phyloP scores from a whole-genome alignment of 1,140 invertebrate genomes.

The Branchinecta lynchi region DNA sequence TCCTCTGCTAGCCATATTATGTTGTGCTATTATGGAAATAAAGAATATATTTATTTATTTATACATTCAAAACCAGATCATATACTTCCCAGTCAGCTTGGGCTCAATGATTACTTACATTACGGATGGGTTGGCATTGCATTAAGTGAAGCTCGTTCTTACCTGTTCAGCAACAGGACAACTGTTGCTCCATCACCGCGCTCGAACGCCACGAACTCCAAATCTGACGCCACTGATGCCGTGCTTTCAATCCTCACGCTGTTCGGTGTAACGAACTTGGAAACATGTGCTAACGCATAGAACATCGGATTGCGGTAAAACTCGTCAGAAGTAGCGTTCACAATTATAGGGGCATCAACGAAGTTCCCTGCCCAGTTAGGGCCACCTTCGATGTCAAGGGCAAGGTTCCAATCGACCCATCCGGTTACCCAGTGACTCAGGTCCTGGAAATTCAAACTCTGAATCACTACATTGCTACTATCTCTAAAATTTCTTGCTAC shows the following conservation, averaged over 20 bases:
- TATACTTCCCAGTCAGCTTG: too few relatives aligned
- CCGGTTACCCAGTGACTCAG: conserved; percentile 47
- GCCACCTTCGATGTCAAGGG: conserved; percentile 53
- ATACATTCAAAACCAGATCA: too few relatives aligned
- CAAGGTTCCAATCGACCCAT: conserved; percentile 83
- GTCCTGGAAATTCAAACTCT: conserved; percentile 36
- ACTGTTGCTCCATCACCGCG: neutral
- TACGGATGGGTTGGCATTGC: too few relatives aligned
- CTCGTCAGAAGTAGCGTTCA: conserved; percentile 45
- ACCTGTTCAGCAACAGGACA: neutral
- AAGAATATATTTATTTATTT: too few relatives aligned
- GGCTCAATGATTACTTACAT: too few relatives aligned
- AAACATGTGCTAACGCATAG: conserved; percentile 72
- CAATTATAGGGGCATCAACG: conserved; percentile 61
- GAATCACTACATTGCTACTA: too few relatives aligned
- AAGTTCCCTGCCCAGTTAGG: conserved; percentile 61
- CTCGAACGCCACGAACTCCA: neutral
- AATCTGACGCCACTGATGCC: neutral
- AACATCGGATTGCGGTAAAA: conserved; percentile 82
- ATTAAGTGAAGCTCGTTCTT: neutral
- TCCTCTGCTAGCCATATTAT: too few relatives aligned
- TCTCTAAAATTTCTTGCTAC: too few relatives aligned
- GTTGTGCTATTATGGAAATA: too few relatives aligned
- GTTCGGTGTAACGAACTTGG: conserved; percentile 48
- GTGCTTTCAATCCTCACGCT: neutral